These are phyloP conservation scores for Myiothlypis coronata DNA, from an alignment of 2,797 vertebrate genomes.

Conservation along the genomic window DNA sequence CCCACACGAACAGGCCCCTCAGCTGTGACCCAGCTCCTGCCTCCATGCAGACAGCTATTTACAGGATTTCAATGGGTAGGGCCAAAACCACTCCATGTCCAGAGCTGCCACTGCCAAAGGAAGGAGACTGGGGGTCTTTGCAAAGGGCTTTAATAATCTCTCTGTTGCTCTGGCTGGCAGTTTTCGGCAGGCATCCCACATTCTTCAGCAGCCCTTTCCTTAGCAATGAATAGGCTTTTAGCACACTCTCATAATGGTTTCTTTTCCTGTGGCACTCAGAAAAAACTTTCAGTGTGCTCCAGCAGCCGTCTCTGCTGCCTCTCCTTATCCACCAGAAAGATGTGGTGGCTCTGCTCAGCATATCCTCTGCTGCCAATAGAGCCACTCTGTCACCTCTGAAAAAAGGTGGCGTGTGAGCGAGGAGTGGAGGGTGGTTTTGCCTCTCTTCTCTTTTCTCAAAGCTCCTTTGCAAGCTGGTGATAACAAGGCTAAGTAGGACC, in stretches of 20 bases:
- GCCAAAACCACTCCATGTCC: not conserved
- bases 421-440: not conserved
- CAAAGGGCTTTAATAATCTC: slow-evolving; percentile 28
- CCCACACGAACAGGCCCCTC: not conserved
- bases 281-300: slow-evolving; percentile 44
- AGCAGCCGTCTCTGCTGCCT: not conserved
- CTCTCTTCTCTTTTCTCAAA: not conserved
- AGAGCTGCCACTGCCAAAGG: slow-evolving; percentile 14
- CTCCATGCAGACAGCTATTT: slow-evolving; percentile 24
- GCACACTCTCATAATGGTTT: not conserved
- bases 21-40: not conserved
- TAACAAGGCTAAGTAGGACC: not conserved
- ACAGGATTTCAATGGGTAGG: slow-evolving; percentile 15
- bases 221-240: slow-evolving; percentile 66
- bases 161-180: slow-evolving; percentile 5
- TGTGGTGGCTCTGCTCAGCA: not conserved
- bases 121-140: not conserved
- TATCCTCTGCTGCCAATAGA: not conserved
- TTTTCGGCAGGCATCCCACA: slow-evolving; percentile 33
- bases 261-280: slow-evolving; percentile 34
- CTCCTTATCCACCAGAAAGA: not conserved
- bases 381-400: not conserved
- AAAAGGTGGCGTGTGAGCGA: not conserved
- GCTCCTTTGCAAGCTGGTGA: not conserved
- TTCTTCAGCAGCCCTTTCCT: slow-evolving; percentile 58